Percentiles rank a stretch among this genome's conserved stretches.
phyloP scores from a whole-genome alignment of 2,113 vertebrate genomes.

The Etheostoma cragini region DNA sequence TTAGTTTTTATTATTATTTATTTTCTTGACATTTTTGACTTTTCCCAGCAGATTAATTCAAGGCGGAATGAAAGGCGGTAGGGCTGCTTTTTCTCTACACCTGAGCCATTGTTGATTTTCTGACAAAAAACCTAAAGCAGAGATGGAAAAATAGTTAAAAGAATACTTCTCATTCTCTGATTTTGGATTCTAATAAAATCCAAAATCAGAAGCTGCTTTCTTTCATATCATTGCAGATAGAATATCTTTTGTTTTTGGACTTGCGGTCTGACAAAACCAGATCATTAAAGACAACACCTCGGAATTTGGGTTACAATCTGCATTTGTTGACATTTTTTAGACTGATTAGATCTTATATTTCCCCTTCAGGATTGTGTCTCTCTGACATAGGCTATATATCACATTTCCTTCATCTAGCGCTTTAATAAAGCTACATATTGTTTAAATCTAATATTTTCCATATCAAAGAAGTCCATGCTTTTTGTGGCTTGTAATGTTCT shows the following conservation, averaged over 20 bases:
- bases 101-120: slow-evolving; percentile 11
- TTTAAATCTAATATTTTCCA: background rate
- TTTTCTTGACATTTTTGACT: slow-evolving; percentile 12
- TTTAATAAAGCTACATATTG: background rate
- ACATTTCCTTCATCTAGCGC: background rate
- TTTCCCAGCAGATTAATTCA: slow-evolving; percentile 10
- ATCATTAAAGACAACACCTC: background rate
- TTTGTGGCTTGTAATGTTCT: background rate
- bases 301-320: background rate
- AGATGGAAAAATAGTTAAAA: background rate
- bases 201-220: background rate
- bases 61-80: background rate
- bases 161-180: background rate
- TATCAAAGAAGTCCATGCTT: background rate
- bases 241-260: background rate
- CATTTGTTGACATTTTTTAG: background rate
- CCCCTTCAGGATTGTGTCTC: background rate
- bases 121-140: background rate
- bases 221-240: background rate
- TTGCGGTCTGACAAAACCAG: background rate
- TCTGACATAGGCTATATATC: background rate
- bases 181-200: background rate
- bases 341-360: background rate
- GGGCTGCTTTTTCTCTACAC: slow-evolving; percentile 1
- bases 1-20: background rate